Evolutionary conservation across 2,797 vertebrate genomes (phyloP).

Genomic region (Acrocephalus scirpaceus): DNA sequence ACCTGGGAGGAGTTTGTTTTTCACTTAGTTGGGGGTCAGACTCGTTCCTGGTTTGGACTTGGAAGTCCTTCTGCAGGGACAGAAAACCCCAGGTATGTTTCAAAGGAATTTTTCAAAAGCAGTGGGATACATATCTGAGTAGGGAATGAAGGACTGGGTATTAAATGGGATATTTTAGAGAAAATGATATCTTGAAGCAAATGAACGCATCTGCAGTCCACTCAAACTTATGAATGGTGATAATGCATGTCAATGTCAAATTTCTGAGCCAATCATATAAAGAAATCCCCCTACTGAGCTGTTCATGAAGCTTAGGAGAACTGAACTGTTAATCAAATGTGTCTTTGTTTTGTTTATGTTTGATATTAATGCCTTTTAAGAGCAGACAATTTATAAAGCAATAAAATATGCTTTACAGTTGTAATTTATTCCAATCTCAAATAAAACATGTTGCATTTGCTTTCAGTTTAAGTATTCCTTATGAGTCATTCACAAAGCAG

Average conservation of each 20-base stretch:
- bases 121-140: background rate
- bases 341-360: slow-evolving; percentile 59
- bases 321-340: slow-evolving; percentile 43
- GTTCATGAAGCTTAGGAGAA: slow-evolving; percentile 37
- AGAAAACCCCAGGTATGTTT: background rate
- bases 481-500: background rate
- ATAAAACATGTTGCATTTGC: slow-evolving; percentile 60
- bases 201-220: background rate
- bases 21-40: background rate
- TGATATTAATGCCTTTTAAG: slow-evolving; percentile 58
- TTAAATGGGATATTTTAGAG: background rate
- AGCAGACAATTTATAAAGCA: slow-evolving; percentile 59
- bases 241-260: slow-evolving; percentile 35
- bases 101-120: background rate
- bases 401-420: slow-evolving; percentile 60
- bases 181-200: background rate
- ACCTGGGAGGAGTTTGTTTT: background rate
- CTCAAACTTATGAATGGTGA: background rate
- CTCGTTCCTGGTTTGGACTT: background rate
- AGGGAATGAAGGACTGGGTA: background rate
- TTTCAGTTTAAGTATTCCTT: background rate
- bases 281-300: slow-evolving; percentile 37
- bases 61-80: background rate
- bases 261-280: slow-evolving; percentile 1
- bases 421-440: slow-evolving; percentile 66